phyloP scores from a whole-genome alignment of 2,888 invertebrate genomes.

The Papilio elwesi region DNA sequence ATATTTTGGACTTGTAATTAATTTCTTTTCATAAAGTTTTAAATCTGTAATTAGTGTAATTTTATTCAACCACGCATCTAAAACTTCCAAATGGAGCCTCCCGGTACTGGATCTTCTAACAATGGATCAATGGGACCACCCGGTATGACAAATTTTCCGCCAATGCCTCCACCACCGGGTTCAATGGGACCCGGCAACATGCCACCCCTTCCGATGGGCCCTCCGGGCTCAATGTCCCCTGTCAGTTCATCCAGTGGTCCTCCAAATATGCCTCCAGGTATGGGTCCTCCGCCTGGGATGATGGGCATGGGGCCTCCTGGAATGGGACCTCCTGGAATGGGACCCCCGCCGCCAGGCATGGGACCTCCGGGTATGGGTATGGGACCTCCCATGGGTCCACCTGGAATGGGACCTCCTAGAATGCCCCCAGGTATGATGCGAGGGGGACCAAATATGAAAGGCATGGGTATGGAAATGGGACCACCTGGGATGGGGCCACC shows the following conservation, averaged over 20 bases:
- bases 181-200: constrained; percentile 52
- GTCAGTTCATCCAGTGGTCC: constrained; percentile 57
- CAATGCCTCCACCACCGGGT: constrained; percentile 55
- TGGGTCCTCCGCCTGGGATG: constrained; percentile 57
- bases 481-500: constrained; percentile 77
- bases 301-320: constrained; percentile 58
- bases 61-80: neutral
- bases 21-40: constrained; percentile 1
- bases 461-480: constrained; percentile 72
- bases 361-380: constrained; percentile 63
- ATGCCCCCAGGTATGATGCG: constrained; percentile 74
- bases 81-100: constrained; percentile 66
- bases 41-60: constrained; percentile 11
- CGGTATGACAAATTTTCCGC: constrained; percentile 54
- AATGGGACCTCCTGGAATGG: constrained; percentile 53
- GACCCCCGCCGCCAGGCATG: constrained; percentile 60
- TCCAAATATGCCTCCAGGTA: constrained; percentile 51
- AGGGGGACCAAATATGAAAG: constrained; percentile 63
- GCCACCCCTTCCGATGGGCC: constrained; percentile 52
- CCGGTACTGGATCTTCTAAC: constrained; percentile 66
- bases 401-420: constrained; percentile 68
- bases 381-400: constrained; percentile 62
- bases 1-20: constrained; percentile 4
- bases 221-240: constrained; percentile 65
- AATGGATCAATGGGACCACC: constrained; percentile 62